phyloP scores from a whole-genome alignment of 1,140 invertebrate genomes.

The Thalassaphorura encarpata region DNA sequence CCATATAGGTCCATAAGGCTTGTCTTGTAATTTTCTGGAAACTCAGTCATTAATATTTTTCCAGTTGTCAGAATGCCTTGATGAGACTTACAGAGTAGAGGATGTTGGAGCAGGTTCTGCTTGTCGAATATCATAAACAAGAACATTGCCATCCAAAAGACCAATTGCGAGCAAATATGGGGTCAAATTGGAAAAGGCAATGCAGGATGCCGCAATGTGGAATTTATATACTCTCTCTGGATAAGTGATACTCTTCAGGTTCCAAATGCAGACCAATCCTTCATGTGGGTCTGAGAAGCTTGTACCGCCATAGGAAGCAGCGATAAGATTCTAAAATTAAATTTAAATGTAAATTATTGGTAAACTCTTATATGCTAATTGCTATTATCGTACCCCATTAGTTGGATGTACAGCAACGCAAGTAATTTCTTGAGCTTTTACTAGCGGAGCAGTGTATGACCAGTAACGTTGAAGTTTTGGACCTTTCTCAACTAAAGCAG shows the following conservation, averaged over 20 bases:
- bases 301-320: slow-evolving; percentile 20
- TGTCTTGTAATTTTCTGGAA: slow-evolving; percentile 9
- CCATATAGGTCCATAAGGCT: slow-evolving; percentile 29
- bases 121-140: slow-evolving; percentile 23
- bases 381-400: slow-evolving; percentile 19
- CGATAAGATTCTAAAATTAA: slow-evolving; percentile 25
- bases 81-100: slow-evolving; percentile 13
- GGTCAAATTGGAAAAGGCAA: slow-evolving; percentile 26
- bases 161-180: slow-evolving; percentile 28
- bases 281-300: slow-evolving; percentile 7
- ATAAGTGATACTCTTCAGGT: slow-evolving; percentile 24
- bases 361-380: not conserved
- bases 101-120: slow-evolving; percentile 1
- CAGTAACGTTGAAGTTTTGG: slow-evolving; percentile 24
- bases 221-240: slow-evolving; percentile 30
- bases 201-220: slow-evolving; percentile 5
- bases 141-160: slow-evolving; percentile 26
- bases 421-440: slow-evolving; percentile 23
- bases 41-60: not conserved
- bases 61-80: too few species aligned
- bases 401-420: slow-evolving; percentile 19
- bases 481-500: slow-evolving; percentile 6
- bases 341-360: not conserved
- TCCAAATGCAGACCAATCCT: slow-evolving; percentile 29
- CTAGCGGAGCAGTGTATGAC: slow-evolving; percentile 14